Conservation (phyloP, 2,113 vertebrate genomes). For the Eolophus roseicapilla region DNA sequence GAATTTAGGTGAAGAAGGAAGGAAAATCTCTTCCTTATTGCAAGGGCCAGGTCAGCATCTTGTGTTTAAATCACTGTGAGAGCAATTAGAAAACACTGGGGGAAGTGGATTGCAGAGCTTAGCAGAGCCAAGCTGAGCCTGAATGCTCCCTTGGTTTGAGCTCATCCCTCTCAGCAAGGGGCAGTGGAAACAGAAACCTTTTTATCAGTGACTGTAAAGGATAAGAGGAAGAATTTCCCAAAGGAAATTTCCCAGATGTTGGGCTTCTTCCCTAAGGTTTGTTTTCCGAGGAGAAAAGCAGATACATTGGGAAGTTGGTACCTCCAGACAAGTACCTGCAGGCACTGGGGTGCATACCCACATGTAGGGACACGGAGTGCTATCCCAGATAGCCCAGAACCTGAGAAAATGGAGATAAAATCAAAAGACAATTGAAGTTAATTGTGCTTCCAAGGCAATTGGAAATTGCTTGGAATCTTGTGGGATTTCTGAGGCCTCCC, state of each 20-base stretch:
- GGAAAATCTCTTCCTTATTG: background rate
- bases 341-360: background rate
- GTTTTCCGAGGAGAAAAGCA: background rate
- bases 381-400: conserved; percentile 36
- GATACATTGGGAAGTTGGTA: background rate
- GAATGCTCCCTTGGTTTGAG: background rate
- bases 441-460: conserved; percentile 3
- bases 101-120: background rate
- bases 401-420: conserved; percentile 62
- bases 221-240: background rate
- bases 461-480: conserved; percentile 18
- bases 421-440: conserved; percentile 19
- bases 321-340: background rate
- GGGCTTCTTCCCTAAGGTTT: background rate
- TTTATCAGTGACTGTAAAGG: background rate
- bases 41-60: background rate
- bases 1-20: background rate
- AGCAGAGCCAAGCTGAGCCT: background rate
- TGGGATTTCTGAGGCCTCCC: conserved; percentile 16
- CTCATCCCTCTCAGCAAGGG: background rate
- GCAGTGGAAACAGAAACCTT: background rate
- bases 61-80: background rate
- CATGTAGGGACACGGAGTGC: background rate
- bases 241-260: background rate
- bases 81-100: background rate